Conservation (phyloP, 2,888 invertebrate genomes). For the Eupithecia vulgata region DNA sequence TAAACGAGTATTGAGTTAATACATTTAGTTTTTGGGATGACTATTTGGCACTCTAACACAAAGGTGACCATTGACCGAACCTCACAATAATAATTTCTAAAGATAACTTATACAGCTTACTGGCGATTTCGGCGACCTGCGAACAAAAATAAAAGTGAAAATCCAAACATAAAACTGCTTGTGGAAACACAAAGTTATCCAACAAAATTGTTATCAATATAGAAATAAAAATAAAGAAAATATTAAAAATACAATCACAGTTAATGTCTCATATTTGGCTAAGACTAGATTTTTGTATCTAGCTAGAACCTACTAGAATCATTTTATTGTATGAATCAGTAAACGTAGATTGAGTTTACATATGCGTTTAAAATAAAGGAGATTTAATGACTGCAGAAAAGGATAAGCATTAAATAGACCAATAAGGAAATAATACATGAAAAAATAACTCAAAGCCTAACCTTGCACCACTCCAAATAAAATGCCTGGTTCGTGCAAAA, state of each 20-base stretch:
- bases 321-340: too few relatives aligned
- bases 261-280: neutral
- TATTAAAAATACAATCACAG: neutral
- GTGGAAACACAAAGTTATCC: neutral
- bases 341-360: too few relatives aligned
- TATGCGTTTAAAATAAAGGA: neutral
- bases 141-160: slow-evolving; percentile 43
- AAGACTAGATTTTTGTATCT: neutral
- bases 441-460: neutral
- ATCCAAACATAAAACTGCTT: neutral
- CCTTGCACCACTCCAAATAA: neutral
- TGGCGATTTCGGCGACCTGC: slow-evolving; percentile 81
- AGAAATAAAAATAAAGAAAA: neutral
- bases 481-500: neutral
- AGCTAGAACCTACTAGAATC: neutral
- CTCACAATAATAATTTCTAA: slow-evolving; percentile 57
- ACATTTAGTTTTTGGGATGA: slow-evolving; percentile 46
- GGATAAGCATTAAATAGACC: neutral
- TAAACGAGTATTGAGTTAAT: slow-evolving; percentile 52
- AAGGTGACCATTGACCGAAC: slow-evolving; percentile 66
- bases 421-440: neutral
- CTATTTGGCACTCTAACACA: slow-evolving; percentile 78
- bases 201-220: neutral
- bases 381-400: neutral
- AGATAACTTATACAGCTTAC: slow-evolving; percentile 69